Evolutionary conservation across 1,140 invertebrate species (phyloP), one percentile per base, ranked within the genome.

Genomic region (Conopomorpha cramerella): DNA sequence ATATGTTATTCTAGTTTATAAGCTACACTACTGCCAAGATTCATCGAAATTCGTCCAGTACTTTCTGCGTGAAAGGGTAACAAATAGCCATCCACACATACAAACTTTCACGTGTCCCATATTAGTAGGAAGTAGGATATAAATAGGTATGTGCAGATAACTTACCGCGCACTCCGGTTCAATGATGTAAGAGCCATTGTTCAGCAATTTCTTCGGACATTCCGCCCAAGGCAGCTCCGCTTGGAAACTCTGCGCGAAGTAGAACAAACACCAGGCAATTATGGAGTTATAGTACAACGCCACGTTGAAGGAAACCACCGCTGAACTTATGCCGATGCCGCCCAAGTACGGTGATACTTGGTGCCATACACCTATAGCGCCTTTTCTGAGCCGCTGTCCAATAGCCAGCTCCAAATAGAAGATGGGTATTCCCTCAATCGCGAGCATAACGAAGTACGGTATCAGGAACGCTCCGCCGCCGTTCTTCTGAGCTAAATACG

Each of bases 281-380:
- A 99, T 98, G 11, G 96, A 97, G 77, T 98, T 99, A 77, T 99
- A 99, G 76, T 99, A 99, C 27, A 98, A 82, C n/a, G 94, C 95
- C 18, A 98, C 95, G 56, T 98, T 95, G 66, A 95, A 96, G 1
- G 95, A 97, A 3, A 98, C 95, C 35, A 98, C 88, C 8, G 93
- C 93, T 30, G 90, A 92, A 45, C 93, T 93, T 34, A 97, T 88
- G 10, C 95, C 92, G 43, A 95, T 94, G 6, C 93, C 94, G 4
- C 86, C 91, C 41, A 92, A 70, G 61, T 91, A 92, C 0, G 91
- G 90, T 36, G 89, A 90, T 27, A 92, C 87, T 71, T 95, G 91
- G 68, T 93, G 93, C 94, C 95, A 97, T 1, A 95, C 93, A 0
- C 94, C 94, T 30, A 97, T 94, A 10, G 93, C 92, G 2, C 95